Percentiles rank a stretch among this genome's conserved stretches.
Evolutionary conservation across 2,888 invertebrate genomes (phyloP).

Genomic region (Drosophila tripunctata): DNA sequence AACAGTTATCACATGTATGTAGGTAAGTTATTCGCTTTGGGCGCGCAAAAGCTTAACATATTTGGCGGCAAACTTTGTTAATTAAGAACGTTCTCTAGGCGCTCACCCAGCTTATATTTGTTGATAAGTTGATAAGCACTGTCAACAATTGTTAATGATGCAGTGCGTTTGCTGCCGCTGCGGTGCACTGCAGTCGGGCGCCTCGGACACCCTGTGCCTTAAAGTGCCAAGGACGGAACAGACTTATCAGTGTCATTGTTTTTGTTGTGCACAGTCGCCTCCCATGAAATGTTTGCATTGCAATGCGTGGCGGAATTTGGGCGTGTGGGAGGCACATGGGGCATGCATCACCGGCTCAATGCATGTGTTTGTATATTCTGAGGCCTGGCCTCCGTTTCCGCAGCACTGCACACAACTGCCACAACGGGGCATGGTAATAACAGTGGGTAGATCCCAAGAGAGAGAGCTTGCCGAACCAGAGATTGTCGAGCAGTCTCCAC

Average conservation of each 20-base stretch:
- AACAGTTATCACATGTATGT: no score
- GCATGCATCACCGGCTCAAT: background rate
- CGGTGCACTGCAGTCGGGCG: background rate
- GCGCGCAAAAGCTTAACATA: no score
- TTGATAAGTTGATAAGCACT: no score
- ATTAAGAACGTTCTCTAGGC: no score
- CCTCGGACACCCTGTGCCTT: background rate
- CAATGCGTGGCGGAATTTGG: conserved; percentile 19
- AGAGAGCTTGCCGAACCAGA: background rate
- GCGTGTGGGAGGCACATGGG: conserved; percentile 3
- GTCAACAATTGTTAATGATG: no score
- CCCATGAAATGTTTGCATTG: conserved; percentile 40
- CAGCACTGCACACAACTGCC: background rate
- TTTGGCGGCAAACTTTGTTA: no score
- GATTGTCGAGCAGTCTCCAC: no score
- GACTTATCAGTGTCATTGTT: conserved; percentile 27
- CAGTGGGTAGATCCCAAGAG: background rate
- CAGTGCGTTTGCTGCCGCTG: conserved; percentile 29
- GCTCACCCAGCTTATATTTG: no score
- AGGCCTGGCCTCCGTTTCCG: conserved; percentile 50
- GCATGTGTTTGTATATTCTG: conserved; percentile 33
- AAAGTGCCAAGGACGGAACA: background rate
- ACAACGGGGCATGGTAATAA: background rate
- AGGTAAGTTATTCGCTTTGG: no score
- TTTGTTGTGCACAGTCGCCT: conserved; percentile 43